Conservation (phyloP, 2,113 vertebrate genomes). For the Megatriorchis doriae region DNA sequence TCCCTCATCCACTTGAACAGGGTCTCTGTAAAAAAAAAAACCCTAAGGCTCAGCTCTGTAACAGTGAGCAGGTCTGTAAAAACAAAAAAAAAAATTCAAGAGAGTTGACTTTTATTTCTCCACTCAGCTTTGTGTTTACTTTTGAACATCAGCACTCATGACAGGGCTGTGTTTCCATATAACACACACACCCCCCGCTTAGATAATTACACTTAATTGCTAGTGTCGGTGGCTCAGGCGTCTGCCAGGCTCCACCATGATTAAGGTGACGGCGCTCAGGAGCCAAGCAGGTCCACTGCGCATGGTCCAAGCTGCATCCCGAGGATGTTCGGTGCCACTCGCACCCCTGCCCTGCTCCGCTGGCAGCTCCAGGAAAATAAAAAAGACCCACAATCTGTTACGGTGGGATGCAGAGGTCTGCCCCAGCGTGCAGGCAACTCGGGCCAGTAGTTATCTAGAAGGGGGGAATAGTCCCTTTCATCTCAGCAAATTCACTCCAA, state of each 20-base stretch:
- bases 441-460: not conserved
- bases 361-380: not conserved
- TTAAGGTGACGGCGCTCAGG: rapidly evolving
- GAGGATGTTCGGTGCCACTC: rapidly evolving
- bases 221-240: not conserved
- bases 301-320: not conserved
- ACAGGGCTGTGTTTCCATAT: not conserved
- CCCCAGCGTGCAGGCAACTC: not conserved
- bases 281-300: rapidly evolving
- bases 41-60: not conserved
- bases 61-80: not conserved
- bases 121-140: not conserved
- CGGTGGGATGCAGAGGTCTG: not conserved
- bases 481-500: not conserved
- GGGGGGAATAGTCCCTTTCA: not conserved
- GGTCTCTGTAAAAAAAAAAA: not conserved
- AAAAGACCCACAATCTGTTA: not conserved
- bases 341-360: rapidly evolving
- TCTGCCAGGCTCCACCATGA: not conserved
- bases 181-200: not conserved
- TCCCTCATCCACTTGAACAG: not conserved
- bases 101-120: not conserved
- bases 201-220: conserved; percentile 18
- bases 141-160: not conserved
- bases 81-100: not conserved